A percentile compares a stretch with the other conserved stretches of the same genome.
Conservation (phyloP, 2,113 vertebrate genomes). For the Periophthalmodon schlosseri region DNA sequence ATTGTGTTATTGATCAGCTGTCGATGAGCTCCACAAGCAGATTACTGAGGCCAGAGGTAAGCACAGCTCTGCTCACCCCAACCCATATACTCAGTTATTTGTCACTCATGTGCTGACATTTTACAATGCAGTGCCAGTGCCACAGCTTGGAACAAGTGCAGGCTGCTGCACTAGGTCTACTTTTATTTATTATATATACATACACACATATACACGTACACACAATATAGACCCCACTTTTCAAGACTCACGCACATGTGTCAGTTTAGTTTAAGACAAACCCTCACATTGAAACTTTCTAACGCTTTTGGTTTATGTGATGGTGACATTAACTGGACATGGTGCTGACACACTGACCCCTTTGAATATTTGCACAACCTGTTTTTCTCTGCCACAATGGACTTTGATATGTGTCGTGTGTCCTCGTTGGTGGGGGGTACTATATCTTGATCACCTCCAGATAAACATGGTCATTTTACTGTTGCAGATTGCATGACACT, state of each 20-base stretch:
- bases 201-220: no score
- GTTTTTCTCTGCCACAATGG: constrained; percentile 3
- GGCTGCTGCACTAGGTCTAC: no score
- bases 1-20: constrained; percentile 22
- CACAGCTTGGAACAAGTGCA: not conserved
- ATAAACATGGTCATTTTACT: not conserved
- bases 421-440: not conserved
- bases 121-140: not conserved
- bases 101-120: not conserved
- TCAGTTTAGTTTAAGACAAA: no score
- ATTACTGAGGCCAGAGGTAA: constrained; percentile 4
- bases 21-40: constrained; percentile 13
- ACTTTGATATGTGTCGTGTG: not conserved
- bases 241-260: no score
- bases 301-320: not conserved
- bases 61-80: constrained; percentile 1
- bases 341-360: not conserved
- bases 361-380: constrained; percentile 3
- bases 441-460: constrained; percentile 5
- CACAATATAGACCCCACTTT: no score
- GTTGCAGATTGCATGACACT: not conserved
- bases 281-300: not conserved
- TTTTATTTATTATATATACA: no score
- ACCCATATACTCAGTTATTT: not conserved
- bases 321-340: constrained; percentile 1